A percentile compares a stretch with the other conserved stretches of the same genome.
These are phyloP conservation scores for Euura lappo DNA, from an alignment of 1,140 invertebrate genomes.

Conservation along the genomic window DNA sequence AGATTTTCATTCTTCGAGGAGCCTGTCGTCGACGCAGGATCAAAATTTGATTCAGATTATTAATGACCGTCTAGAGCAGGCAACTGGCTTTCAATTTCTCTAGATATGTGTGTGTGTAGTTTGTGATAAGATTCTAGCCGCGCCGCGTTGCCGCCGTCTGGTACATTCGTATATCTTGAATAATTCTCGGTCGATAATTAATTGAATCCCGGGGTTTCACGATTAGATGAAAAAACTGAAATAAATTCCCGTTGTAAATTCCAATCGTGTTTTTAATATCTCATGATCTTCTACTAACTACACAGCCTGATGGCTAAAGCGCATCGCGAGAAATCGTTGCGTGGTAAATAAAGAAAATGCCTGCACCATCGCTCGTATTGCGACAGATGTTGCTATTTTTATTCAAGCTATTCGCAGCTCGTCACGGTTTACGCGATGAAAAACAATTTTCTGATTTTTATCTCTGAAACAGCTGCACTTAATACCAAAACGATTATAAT, in stretches of 20 bases:
- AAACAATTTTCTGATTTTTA: background rate
- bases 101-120: background rate
- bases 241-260: too few relatives aligned
- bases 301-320: background rate
- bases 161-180: background rate
- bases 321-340: background rate
- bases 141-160: background rate
- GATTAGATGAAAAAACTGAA: too few relatives aligned
- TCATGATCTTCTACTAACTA: background rate
- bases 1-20: background rate
- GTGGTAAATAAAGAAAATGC: too few relatives aligned
- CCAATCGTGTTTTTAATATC: too few relatives aligned
- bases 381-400: constrained; percentile 3
- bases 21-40: background rate
- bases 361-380: background rate
- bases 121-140: background rate
- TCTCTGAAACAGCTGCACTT: background rate
- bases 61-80: too few relatives aligned
- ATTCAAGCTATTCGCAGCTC: constrained; percentile 1
- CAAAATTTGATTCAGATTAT: background rate
- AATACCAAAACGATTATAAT: background rate
- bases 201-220: too few relatives aligned
- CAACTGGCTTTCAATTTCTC: background rate
- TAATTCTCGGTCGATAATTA: too few relatives aligned
- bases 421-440: background rate